Conservation (phyloP, 2,113 vertebrate species). For the Ailurus styani region DNA sequence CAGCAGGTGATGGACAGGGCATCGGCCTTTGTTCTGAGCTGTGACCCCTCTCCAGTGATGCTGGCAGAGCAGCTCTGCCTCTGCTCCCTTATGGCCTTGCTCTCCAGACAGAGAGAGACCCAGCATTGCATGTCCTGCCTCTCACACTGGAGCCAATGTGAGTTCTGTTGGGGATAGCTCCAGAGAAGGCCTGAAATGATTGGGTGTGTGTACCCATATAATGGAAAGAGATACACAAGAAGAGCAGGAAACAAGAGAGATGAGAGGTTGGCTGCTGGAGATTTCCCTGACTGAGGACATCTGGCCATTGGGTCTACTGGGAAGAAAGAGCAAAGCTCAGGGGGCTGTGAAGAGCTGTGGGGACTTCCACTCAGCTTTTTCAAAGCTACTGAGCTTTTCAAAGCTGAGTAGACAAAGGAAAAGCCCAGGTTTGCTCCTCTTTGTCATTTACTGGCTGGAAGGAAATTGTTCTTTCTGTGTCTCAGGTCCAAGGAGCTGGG, state of each 20-base stretch:
- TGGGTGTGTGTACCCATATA: too few species aligned
- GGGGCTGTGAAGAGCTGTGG: not conserved
- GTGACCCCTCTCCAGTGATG: too few species aligned
- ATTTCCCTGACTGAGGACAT: not conserved
- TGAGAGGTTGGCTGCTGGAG: not conserved
- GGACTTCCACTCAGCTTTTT: not conserved
- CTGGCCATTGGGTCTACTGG: too few species aligned
- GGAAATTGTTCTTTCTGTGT: not conserved
- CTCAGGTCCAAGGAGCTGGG: not conserved
- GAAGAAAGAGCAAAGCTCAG: not conserved
- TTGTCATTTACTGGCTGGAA: not conserved
- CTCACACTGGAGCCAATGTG: not conserved
- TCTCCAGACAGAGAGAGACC: not conserved
- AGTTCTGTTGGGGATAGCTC: not conserved
- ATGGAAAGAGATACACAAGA: not conserved
- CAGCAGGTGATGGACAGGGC: not conserved
- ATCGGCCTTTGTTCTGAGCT: not conserved
- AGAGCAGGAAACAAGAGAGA: not conserved
- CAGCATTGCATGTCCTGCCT: not conserved
- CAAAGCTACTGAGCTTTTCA: too few species aligned
- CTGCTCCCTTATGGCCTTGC: not conserved
- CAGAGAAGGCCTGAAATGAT: not conserved
- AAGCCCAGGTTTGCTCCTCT: not conserved
- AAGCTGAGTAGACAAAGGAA: accelerated
- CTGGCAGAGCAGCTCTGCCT: not conserved